phyloP scores from a whole-genome alignment of 1,140 invertebrate species.

The Listronotus bonariensis region DNA sequence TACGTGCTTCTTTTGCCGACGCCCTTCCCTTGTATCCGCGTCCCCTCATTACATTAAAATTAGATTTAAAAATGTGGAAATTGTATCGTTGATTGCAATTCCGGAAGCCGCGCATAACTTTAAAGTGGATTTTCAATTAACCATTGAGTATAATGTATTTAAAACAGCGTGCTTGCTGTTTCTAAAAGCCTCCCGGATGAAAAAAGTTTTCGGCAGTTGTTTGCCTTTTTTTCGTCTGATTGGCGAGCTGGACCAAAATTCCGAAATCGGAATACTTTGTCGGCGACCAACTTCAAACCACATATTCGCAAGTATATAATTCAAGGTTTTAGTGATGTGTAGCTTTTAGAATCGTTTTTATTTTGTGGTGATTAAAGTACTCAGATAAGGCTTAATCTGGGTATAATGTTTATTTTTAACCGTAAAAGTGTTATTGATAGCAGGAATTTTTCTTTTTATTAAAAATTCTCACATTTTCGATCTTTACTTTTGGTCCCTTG shows the following conservation, averaged over 20 bases:
- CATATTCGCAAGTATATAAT: no score
- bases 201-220: slow-evolving; percentile 29
- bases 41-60: slow-evolving; percentile 56
- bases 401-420: no score
- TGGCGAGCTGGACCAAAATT: neutral
- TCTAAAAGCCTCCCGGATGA: slow-evolving; percentile 30
- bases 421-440: no score
- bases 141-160: slow-evolving; percentile 54
- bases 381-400: no score
- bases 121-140: slow-evolving; percentile 56
- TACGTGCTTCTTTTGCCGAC: slow-evolving; percentile 50
- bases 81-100: slow-evolving; percentile 57
- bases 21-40: slow-evolving; percentile 30
- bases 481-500: no score
- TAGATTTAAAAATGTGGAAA: slow-evolving; percentile 58
- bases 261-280: neutral
- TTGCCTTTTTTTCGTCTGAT: slow-evolving; percentile 17
- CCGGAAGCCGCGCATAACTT: slow-evolving; percentile 45
- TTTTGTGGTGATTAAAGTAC: no score
- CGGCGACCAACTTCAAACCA: no score
- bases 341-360: no score
- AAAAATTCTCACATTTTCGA: no score
- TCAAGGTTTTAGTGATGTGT: no score
- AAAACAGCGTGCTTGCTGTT: slow-evolving; percentile 45
- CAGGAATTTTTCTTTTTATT: no score